These are phyloP conservation scores for Rana temporaria DNA, from an alignment of 2,113 vertebrate species.

Conservation along the genomic window DNA sequence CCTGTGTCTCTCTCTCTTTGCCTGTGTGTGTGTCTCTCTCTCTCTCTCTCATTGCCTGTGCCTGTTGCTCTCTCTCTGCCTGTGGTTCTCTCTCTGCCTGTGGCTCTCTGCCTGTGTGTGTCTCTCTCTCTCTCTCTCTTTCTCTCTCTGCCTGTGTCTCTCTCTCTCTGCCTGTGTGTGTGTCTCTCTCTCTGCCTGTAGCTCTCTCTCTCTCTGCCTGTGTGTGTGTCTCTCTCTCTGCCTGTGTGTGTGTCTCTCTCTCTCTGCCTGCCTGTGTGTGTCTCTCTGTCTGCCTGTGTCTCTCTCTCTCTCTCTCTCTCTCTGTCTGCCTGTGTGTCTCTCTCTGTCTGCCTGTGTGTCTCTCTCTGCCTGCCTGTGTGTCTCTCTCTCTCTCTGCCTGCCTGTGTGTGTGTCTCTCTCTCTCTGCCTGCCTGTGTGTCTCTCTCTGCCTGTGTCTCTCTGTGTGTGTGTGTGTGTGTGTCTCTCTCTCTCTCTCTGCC, in stretches of 20 bases:
- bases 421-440: too few species aligned
- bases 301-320: not conserved
- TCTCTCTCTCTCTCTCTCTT: not conserved
- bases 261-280: not conserved
- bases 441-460: too few species aligned
- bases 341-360: not conserved
- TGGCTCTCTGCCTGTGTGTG: not conserved
- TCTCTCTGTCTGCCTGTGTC: not conserved
- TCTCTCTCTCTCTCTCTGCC: too few species aligned
- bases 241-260: not conserved
- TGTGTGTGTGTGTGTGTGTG: too few species aligned
- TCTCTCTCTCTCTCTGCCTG: slow-evolving; percentile 2
- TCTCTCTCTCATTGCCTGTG: too few species aligned
- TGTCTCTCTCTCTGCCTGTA: not conserved
- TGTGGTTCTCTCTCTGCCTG: not conserved
- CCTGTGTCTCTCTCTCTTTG: too few species aligned
- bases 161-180: not conserved
- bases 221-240: not conserved
- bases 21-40: too few species aligned
- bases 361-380: too few species aligned
- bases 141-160: not conserved
- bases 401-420: too few species aligned
- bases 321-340: not conserved
- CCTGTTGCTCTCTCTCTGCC: too few species aligned
- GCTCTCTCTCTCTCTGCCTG: not conserved